These are phyloP conservation scores for Macrocentrus cingulum DNA, from an alignment of 1,140 invertebrate species.

Conservation along the genomic window DNA sequence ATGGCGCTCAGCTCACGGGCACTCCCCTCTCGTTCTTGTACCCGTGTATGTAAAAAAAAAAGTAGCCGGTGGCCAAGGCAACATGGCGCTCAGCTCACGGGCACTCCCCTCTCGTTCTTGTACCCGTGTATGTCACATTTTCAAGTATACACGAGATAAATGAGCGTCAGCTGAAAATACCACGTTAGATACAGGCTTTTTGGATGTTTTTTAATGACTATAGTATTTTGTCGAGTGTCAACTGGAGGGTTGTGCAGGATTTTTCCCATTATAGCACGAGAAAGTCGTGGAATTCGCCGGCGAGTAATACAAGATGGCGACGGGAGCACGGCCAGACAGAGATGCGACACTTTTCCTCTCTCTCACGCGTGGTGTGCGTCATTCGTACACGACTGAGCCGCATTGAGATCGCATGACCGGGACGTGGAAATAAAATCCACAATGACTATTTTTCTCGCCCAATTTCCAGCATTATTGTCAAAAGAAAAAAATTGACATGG, in stretches of 20 bases:
- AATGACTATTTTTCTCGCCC: conserved; percentile 3
- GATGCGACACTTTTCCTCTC: conserved; percentile 18
- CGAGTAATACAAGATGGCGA: conserved; percentile 18
- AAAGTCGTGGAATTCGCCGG: conserved; percentile 24
- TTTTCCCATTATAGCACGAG: conserved; percentile 17
- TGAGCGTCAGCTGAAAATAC: background rate
- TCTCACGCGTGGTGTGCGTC: conserved; percentile 38
- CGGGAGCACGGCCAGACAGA: background rate
- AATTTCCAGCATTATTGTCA: background rate
- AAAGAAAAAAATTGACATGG: no score
- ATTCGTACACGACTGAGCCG: conserved; percentile 29
- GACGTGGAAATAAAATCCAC: conserved; percentile 8
- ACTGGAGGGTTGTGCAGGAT: background rate
- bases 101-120: conserved; percentile 28
- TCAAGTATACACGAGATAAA: background rate
- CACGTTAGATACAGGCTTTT: background rate
- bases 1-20: conserved; percentile 44
- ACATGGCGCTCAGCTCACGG: conserved; percentile 46
- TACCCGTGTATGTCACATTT: conserved; percentile 21
- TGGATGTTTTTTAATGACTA: background rate
- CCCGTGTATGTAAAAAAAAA: no score
- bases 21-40: conserved; percentile 27
- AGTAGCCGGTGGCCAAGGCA: conserved; percentile 31
- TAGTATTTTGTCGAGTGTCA: background rate
- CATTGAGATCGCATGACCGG: conserved; percentile 27